phyloP scores from a whole-genome alignment of 2,797 vertebrate genomes.

The Phoebastria nigripes region DNA sequence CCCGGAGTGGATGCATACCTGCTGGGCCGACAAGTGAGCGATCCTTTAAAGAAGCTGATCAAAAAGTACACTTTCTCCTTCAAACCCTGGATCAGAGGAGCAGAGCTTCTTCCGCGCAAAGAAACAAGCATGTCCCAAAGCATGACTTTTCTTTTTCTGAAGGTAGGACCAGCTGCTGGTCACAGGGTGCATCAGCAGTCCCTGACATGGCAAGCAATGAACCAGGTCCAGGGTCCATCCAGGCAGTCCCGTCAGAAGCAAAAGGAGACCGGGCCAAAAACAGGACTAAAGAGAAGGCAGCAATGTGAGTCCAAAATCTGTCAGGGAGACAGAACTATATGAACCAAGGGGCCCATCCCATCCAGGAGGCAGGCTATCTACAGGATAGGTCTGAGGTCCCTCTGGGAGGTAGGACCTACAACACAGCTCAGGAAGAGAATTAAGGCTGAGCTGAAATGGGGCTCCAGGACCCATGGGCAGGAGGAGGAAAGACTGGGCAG shows the following conservation, averaged over 20 bases:
- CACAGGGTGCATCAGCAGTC: not conserved
- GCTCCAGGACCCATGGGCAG: rapidly evolving
- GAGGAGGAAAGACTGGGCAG: not conserved
- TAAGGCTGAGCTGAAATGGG: not conserved
- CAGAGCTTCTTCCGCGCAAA: not conserved
- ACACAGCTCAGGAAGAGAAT: not conserved
- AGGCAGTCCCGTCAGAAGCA: not conserved
- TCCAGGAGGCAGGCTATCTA: not conserved
- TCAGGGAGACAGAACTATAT: rapidly evolving
- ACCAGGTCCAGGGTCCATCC: not conserved
- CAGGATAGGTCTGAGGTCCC: not conserved
- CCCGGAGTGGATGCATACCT: not conserved
- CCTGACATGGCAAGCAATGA: not conserved
- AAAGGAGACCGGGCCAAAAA: not conserved
- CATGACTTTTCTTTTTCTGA: not conserved
- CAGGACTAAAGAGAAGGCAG: not conserved
- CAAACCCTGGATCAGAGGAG: not conserved
- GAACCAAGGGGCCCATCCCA: not conserved
- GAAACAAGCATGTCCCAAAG: not conserved
- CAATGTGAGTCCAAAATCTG: not conserved
- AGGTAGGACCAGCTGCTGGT: not conserved
- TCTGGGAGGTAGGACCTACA: not conserved
- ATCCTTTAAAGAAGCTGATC: not conserved
- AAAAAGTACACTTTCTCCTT: not conserved
- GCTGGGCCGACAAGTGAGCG: not conserved